These are phyloP conservation scores for Desmophyllum pertusum DNA, from an alignment of 92 coral and sea anemone species.

Conservation along the genomic window DNA sequence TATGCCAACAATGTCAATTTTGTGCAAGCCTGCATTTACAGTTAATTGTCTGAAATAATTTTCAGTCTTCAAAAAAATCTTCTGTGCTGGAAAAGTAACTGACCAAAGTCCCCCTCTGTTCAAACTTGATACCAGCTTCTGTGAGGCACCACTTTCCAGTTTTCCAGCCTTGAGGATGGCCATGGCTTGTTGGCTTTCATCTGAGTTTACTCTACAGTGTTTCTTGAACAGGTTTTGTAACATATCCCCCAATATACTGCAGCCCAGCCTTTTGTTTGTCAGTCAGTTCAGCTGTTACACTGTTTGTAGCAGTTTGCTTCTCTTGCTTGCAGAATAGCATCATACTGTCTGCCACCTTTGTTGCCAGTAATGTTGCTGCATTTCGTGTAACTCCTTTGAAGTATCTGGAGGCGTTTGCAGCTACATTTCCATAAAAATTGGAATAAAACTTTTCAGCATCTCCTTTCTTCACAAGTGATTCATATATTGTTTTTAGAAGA, in stretches of 20 bases:
- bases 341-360: slow-evolving; percentile 53
- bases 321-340: slow-evolving; percentile 41
- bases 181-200: slow-evolving; percentile 63
- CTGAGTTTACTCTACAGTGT: too few relatives aligned
- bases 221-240: slow-evolving; percentile 41
- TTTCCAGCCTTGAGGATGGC: slow-evolving; percentile 61
- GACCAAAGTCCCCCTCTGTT: too few relatives aligned
- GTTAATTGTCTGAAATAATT: too few relatives aligned
- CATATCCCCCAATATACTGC: slow-evolving; percentile 59
- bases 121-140: too few relatives aligned
- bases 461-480: background rate
- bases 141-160: too few relatives aligned
- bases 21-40: too few relatives aligned
- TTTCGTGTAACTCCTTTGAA: slow-evolving; percentile 28
- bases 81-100: too few relatives aligned
- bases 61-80: too few relatives aligned
- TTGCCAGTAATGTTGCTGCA: slow-evolving; percentile 60
- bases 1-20: too few relatives aligned
- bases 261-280: slow-evolving; percentile 55
- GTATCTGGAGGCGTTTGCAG: background rate
- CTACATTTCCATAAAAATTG: background rate
- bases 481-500: background rate
- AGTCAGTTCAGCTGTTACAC: slow-evolving; percentile 27
- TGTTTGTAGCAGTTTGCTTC: slow-evolving; percentile 8
- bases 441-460: slow-evolving; percentile 16